These are phyloP conservation scores for Amblyjoppa fuscipennis DNA, from an alignment of 2,888 invertebrate species.

Conservation along the genomic window DNA sequence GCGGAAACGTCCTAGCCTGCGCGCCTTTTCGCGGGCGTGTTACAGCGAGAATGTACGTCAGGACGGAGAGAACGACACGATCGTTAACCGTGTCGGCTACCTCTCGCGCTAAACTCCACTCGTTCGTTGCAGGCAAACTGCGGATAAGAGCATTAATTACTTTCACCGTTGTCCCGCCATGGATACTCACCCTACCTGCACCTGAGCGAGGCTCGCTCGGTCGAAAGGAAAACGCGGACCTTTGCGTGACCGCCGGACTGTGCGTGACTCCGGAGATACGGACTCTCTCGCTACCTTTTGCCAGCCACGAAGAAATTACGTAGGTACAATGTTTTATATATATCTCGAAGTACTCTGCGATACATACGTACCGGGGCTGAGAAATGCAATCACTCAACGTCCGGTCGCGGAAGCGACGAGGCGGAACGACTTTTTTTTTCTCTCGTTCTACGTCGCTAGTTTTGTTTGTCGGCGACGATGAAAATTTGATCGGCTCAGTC, in stretches of 20 bases:
- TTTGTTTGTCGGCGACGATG: background rate
- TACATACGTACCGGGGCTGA: constrained; percentile 1
- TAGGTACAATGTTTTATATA: constrained; percentile 6
- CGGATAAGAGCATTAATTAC: constrained; percentile 57
- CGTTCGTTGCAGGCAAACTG: constrained; percentile 7
- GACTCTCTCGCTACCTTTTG: constrained; percentile 8
- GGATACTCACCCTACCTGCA: background rate
- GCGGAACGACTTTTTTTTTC: constrained; percentile 13
- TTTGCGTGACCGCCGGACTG: constrained; percentile 35
- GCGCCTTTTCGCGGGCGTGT: constrained; percentile 23
- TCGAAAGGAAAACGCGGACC: constrained; percentile 24
- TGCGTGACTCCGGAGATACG: constrained; percentile 51
- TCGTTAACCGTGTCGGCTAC: constrained; percentile 41
- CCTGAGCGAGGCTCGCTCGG: background rate
- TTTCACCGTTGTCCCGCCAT: constrained; percentile 22
- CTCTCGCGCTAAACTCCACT: constrained; percentile 10
- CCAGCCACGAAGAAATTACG: constrained; percentile 2
- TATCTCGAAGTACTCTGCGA: background rate
- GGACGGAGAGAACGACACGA: constrained; percentile 18
- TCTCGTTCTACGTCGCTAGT: background rate
- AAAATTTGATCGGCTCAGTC: background rate
- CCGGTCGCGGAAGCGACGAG: background rate
- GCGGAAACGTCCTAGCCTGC: background rate
- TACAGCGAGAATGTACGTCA: constrained; percentile 12
- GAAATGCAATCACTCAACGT: constrained; percentile 48